These are phyloP conservation scores for Hapalemur alaotrensis DNA, from an alignment of 2,797 vertebrate genomes.

Conservation along the genomic window DNA sequence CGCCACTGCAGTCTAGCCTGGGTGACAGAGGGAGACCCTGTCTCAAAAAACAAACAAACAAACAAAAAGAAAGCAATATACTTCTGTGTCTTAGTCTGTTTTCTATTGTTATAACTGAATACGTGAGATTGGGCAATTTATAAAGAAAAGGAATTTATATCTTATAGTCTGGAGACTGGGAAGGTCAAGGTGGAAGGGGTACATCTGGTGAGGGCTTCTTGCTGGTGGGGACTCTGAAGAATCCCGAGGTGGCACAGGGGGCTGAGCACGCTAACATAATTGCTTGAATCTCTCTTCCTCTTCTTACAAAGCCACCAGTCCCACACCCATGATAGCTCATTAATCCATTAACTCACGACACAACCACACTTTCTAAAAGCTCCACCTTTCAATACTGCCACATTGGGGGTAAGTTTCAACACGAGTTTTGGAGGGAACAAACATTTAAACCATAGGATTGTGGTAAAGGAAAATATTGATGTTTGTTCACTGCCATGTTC, in stretches of 20 bases:
- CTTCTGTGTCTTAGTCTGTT: neutral
- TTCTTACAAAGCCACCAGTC: neutral
- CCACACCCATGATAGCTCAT: neutral
- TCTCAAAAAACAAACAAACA: neutral
- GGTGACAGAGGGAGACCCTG: neutral
- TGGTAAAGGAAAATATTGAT: neutral
- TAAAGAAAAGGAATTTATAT: neutral
- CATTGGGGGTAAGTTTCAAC: neutral
- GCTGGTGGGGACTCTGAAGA: neutral
- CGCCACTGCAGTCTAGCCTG: too few species aligned
- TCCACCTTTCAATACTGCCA: neutral
- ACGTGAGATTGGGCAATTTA: neutral
- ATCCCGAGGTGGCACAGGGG: neutral
- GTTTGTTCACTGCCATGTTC: neutral
- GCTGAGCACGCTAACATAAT: neutral
- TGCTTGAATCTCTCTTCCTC: neutral
- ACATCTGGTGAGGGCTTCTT: neutral
- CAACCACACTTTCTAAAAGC: neutral
- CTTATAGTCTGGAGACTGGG: neutral
- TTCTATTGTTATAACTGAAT: neutral
- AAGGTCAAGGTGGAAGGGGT: neutral
- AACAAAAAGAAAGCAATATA: neutral
- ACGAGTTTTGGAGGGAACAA: neutral
- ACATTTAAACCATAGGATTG: neutral
- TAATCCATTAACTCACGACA: neutral